phyloP scores from a whole-genome alignment of 2,113 vertebrate species.

The Corythornis cristatus region DNA sequence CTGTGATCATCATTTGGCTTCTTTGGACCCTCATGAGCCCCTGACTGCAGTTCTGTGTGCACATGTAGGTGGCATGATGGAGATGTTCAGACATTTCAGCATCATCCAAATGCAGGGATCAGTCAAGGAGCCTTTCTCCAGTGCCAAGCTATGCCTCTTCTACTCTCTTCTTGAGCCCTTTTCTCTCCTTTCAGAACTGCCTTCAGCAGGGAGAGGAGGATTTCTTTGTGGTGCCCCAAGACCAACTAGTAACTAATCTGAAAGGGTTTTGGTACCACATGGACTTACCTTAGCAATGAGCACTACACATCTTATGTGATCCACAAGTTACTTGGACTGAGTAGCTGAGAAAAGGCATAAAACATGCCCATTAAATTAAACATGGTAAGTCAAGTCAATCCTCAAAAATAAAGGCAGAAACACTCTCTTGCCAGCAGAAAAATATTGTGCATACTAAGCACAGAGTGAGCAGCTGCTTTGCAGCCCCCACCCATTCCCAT shows the following conservation, averaged over 20 bases:
- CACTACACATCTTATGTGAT: background rate
- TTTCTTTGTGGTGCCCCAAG: background rate
- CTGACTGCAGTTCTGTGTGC: constrained; percentile 47
- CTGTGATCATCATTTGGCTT: background rate
- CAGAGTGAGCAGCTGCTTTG: background rate
- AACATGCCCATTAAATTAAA: background rate
- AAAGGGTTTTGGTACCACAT: background rate
- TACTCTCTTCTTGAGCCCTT: background rate
- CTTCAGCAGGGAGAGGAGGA: background rate
- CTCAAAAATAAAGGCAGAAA: background rate
- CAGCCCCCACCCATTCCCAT: background rate
- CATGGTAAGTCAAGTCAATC: background rate
- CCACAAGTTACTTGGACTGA: background rate
- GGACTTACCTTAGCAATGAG: background rate
- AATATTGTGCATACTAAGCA: background rate
- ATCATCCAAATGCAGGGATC: background rate
- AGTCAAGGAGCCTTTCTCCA: constrained; percentile 32
- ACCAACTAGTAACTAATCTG: background rate
- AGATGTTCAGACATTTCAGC: constrained; percentile 36
- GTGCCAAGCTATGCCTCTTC: background rate
- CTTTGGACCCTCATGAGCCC: constrained; percentile 2
- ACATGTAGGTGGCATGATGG: constrained; percentile 1
- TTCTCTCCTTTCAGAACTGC: background rate
- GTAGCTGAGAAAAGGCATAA: background rate
- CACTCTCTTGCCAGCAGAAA: background rate